Conservation (phyloP, 2,797 vertebrate species). For the Neosilurus hyrtlii region DNA sequence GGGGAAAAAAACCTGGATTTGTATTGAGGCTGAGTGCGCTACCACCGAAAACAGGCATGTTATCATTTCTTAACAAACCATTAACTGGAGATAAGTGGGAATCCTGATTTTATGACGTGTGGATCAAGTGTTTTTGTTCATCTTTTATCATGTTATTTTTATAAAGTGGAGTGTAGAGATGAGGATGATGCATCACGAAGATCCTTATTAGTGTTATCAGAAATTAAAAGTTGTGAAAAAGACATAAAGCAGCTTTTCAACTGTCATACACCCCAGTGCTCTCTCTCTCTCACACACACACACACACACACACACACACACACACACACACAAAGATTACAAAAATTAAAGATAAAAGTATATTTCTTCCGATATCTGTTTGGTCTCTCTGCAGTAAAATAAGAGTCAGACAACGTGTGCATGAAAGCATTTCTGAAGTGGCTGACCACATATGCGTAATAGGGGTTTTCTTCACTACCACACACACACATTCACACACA, state of each 20-base stretch:
- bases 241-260: not conserved
- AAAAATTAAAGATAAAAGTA: constrained; percentile 15
- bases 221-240: not conserved
- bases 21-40: not conserved
- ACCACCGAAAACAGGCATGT: not conserved
- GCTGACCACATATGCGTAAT: constrained; percentile 50
- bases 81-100: not conserved
- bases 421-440: constrained; percentile 39
- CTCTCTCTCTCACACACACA: not conserved
- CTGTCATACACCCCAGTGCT: not conserved
- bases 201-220: not conserved
- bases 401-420: constrained; percentile 2
- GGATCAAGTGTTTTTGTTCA: not conserved
- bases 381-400: constrained; percentile 12
- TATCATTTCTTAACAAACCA: constrained; percentile 7
- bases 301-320: not conserved
- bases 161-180: not conserved
- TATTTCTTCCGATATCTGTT: not conserved
- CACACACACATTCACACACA: constrained; percentile 36
- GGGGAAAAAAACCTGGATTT: not conserved
- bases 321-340: not conserved
- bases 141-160: not conserved
- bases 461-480: constrained; percentile 46
- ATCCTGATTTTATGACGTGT: not conserved
- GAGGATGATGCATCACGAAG: not conserved